Evolutionary conservation across 2,797 vertebrate genomes (phyloP).

Genomic region (Masticophis lateralis): DNA sequence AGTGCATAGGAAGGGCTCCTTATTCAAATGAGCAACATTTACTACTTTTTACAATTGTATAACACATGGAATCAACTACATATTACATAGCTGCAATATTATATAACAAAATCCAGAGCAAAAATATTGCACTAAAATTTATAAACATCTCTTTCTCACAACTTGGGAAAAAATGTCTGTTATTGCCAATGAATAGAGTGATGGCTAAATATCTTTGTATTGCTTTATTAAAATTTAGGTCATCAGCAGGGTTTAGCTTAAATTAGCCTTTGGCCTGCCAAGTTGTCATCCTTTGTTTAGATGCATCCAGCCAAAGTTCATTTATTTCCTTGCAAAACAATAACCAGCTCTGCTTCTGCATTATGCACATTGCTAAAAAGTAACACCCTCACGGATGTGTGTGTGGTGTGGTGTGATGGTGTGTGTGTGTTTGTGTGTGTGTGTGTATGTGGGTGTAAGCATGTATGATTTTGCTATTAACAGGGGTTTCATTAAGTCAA

Average conservation of each 20-base stretch:
- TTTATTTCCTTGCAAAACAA: conserved; percentile 13
- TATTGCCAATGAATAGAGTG: neutral
- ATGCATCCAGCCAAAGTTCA: neutral
- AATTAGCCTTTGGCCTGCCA: neutral
- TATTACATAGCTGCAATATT: neutral
- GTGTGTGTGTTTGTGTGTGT: neutral
- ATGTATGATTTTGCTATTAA: conserved; percentile 61
- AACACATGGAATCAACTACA: neutral
- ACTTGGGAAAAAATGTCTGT: neutral
- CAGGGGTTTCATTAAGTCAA: conserved; percentile 61
- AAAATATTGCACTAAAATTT: neutral
- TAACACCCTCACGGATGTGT: neutral
- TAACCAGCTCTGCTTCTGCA: neutral
- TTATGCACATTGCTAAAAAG: conserved; percentile 22
- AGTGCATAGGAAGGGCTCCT: neutral
- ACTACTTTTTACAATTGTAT: neutral
- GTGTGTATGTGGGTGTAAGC: too few species aligned
- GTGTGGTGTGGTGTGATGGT: too few species aligned
- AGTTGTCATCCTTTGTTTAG: neutral
- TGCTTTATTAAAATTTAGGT: neutral
- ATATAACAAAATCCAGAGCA: neutral
- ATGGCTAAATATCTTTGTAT: neutral
- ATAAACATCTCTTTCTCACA: neutral
- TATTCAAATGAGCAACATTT: neutral
- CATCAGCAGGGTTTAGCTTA: neutral